Evolutionary conservation across 2,113 vertebrate genomes (phyloP), one percentile per base, ranked within the genome.

Genomic region (Aramus guarauna): DNA sequence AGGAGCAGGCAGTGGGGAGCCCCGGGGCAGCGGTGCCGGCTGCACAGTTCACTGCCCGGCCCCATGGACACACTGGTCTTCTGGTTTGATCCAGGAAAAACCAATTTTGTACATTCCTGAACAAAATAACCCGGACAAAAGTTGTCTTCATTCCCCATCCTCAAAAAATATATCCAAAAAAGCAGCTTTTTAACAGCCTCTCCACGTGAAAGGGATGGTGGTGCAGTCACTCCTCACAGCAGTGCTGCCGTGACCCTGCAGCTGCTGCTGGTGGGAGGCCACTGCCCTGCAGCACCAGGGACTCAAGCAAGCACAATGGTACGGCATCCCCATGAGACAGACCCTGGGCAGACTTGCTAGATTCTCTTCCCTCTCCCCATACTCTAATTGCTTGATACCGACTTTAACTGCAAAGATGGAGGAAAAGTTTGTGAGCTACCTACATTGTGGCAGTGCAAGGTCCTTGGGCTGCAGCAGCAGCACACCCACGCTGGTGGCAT

Each of bases 401-500:
- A 55, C 9, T 48, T 37, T n/a, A 47, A 43, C 12, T 27, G 21
- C 27, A 62, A 76, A 62, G 53, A 26, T 3, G 8, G 5, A 17
- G 27, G 5, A 53, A 59, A n/a, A 41, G 20, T 36, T 66, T n/a
- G 34, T 48, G 20, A 82, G 19, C 26, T 9, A 16, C 29, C 15
- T 21, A 11, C 11, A 8, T 1, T 4, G 19, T 4, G 20, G 50
- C 50, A 68, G 29, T 5, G 22, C 14, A 26, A 41, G 23, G 24
- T 43, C 10, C 37, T 37, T 11, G 41, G 29, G 36, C 50, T 43
- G 47, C 0, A 0, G 75, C 64, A 0, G 66, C 64, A 20, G 18
- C 3, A 10, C 0, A 0, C 18, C 14, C 2, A 1, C 10, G 5
- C 3, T 43, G 34, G 55, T 13, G 11, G 30, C 9, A 1, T 3